Conservation (phyloP, 2,113 vertebrate species). For the Cephalopterus ornatus region DNA sequence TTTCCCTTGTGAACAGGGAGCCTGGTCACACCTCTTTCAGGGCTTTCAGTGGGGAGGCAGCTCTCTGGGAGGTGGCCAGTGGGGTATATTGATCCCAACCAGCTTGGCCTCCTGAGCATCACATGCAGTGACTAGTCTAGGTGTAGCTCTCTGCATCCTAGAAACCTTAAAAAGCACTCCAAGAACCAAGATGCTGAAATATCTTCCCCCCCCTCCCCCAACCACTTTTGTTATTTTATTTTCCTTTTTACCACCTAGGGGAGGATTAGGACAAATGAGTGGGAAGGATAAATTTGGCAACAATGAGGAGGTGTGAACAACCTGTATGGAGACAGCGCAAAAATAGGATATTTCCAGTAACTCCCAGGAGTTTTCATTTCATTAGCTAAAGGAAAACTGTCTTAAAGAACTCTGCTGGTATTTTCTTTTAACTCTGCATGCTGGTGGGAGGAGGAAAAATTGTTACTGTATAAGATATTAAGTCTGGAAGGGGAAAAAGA, state of each 20-base stretch:
- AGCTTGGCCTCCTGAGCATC: not conserved
- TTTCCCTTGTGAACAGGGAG: not conserved
- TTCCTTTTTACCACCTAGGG: not conserved
- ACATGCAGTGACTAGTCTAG: fast-evolving
- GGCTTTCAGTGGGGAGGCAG: not conserved
- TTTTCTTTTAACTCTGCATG: fast-evolving
- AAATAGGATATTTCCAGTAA: not conserved
- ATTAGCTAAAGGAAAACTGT: not conserved
- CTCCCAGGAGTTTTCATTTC: not conserved
- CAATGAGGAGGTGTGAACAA: not conserved
- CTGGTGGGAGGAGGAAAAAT: not conserved
- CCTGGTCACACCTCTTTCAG: fast-evolving
- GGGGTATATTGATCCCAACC: not conserved
- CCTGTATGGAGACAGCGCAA: not conserved
- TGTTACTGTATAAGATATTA: not conserved
- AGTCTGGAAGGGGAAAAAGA: not conserved
- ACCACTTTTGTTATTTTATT: not conserved
- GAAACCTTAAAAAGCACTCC: not conserved
- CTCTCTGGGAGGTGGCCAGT: fast-evolving
- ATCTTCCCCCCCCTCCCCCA: fast-evolving
- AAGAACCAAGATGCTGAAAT: not conserved
- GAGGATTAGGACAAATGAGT: not conserved
- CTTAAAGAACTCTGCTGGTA: not conserved
- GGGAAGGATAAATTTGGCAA: not conserved
- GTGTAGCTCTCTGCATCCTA: not conserved